Conservation (phyloP, 2,888 invertebrate species). For the Meliscaeva auricollis region DNA sequence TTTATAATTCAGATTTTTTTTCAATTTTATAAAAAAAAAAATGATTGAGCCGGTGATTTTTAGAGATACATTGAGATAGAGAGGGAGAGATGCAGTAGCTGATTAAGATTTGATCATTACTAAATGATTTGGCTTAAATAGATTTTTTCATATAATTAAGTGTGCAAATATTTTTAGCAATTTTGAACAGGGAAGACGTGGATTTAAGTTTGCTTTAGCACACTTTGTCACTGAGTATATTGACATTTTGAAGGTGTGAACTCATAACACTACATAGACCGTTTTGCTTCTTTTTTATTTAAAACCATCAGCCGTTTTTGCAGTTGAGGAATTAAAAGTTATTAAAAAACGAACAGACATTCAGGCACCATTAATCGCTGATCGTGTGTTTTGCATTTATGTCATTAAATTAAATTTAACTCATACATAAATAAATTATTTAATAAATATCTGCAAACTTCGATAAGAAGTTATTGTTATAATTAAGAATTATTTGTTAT, state of each 20-base stretch:
- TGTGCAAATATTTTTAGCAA: conserved; percentile 13
- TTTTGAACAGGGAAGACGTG: neutral
- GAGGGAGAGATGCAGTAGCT: conserved; percentile 9
- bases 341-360: neutral
- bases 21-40: conserved; percentile 4
- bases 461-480: no score
- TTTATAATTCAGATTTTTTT: conserved; percentile 40
- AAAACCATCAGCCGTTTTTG: no score
- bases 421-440: neutral
- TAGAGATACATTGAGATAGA: neutral
- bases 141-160: neutral
- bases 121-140: neutral
- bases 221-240: neutral
- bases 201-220: neutral
- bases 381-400: no score
- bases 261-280: neutral
- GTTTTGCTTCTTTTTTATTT: no score
- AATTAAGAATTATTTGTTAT: no score
- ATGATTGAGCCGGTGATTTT: conserved; percentile 21
- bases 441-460: no score
- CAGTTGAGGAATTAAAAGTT: no score
- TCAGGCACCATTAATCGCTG: neutral
- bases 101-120: conserved; percentile 3
- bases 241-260: conserved; percentile 18
- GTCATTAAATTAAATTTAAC: no score